phyloP scores from a whole-genome alignment of 2,113 vertebrate species.

The Columbina picui region DNA sequence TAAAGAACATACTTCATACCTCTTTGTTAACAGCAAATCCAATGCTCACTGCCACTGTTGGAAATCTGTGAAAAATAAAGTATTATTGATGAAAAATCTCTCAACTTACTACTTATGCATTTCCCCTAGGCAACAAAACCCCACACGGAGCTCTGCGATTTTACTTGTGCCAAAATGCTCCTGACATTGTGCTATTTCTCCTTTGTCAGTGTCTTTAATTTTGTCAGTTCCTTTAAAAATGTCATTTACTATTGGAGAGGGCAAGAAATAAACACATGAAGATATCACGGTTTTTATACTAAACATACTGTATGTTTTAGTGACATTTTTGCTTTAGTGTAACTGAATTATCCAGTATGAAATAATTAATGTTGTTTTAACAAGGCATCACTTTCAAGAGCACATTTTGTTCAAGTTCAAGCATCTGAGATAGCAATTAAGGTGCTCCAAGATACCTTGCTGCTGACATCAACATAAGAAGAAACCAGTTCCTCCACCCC shows the following conservation, averaged over 20 bases:
- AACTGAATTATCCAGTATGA: neutral
- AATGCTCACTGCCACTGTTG: constrained; percentile 89
- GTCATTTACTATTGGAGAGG: neutral
- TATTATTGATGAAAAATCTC: neutral
- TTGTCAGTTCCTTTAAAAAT: neutral
- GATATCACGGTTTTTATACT: neutral
- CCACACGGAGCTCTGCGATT: neutral
- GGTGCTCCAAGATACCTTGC: neutral
- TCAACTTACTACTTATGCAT: neutral
- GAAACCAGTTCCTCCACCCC: neutral
- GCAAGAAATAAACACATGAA: neutral
- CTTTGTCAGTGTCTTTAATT: neutral
- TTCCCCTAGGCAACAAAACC: neutral
- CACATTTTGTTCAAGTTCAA: neutral
- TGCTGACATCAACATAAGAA: neutral
- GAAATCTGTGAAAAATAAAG: constrained; percentile 74
- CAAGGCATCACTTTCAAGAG: neutral
- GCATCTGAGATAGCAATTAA: neutral
- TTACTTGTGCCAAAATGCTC: neutral
- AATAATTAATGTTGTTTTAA: neutral
- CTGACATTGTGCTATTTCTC: neutral
- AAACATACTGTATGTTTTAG: neutral
- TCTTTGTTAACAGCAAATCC: constrained; percentile 88
- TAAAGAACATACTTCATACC: constrained; percentile 74
- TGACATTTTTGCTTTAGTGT: neutral